phyloP scores from a whole-genome alignment of 2,113 vertebrate species.

The Alligator mississippiensis region DNA sequence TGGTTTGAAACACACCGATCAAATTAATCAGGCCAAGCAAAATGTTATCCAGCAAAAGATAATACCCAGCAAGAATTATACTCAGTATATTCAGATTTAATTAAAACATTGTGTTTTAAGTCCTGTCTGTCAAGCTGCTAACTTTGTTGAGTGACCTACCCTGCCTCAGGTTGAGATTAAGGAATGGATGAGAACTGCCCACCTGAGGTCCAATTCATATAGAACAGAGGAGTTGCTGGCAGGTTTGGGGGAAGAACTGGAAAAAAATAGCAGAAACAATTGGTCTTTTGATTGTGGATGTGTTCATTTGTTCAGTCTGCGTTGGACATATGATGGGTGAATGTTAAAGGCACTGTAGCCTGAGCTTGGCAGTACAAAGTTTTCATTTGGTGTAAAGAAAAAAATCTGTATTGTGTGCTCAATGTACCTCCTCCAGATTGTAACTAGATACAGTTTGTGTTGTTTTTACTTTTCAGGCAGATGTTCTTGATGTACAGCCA shows the following conservation, averaged over 20 bases:
- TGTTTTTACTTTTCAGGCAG: slow-evolving; percentile 34
- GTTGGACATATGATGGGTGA: background rate
- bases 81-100: background rate
- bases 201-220: background rate
- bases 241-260: background rate
- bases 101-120: background rate
- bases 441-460: slow-evolving; percentile 11
- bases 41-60: background rate
- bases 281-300: background rate
- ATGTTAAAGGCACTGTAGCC: background rate
- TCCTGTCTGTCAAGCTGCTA: background rate
- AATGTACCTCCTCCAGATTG: slow-evolving; percentile 1
- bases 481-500: slow-evolving; percentile 14
- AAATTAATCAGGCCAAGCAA: background rate
- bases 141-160: background rate
- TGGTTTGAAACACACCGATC: background rate
- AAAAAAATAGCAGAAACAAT: background rate
- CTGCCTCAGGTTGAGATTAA: background rate
- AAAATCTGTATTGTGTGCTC: background rate
- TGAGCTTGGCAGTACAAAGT: background rate
- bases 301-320: no score
- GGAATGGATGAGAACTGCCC: background rate
- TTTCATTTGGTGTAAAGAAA: slow-evolving; percentile 10
- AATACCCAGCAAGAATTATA: background rate
- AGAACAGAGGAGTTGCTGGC: background rate